Percentiles rank a stretch among this genome's conserved stretches.
Evolutionary conservation across 2,888 invertebrate species (phyloP).

Genomic region (Scaeva pyrastri): DNA sequence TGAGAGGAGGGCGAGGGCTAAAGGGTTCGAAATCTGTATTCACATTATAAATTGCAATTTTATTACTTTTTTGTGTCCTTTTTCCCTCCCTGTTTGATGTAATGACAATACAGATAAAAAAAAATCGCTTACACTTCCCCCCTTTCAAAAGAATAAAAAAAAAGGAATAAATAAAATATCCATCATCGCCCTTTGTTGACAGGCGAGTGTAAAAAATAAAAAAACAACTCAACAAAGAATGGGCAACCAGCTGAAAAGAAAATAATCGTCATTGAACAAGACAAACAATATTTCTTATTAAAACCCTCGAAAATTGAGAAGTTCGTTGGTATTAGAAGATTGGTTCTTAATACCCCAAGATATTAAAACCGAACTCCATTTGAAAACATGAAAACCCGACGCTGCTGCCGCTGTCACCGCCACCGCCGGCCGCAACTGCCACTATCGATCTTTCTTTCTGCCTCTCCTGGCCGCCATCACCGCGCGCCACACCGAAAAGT

Average conservation of each 20-base stretch:
- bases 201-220: neutral
- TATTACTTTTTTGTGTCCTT: constrained; percentile 39
- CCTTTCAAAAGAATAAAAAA: constrained; percentile 5
- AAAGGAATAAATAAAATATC: constrained; percentile 71
- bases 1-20: too few species aligned
- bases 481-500: neutral
- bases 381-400: constrained; percentile 39
- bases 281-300: constrained; percentile 67
- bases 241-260: constrained; percentile 48
- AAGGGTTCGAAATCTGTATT: neutral
- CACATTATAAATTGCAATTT: constrained; percentile 57
- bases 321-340: constrained; percentile 5
- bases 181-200: constrained; percentile 44
- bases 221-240: constrained; percentile 6
- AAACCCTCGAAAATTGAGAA: constrained; percentile 33
- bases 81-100: constrained; percentile 13
- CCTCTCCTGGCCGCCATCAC: neutral
- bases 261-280: constrained; percentile 70
- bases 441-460: neutral
- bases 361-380: constrained; percentile 35
- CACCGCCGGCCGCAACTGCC: too few species aligned
- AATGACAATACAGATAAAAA: constrained; percentile 49
- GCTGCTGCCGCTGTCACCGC: neutral
- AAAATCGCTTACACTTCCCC: constrained; percentile 30
- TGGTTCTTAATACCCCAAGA: constrained; percentile 16